phyloP scores from a whole-genome alignment of 2,888 invertebrate genomes.

The Sarcophaga caerulescens region DNA sequence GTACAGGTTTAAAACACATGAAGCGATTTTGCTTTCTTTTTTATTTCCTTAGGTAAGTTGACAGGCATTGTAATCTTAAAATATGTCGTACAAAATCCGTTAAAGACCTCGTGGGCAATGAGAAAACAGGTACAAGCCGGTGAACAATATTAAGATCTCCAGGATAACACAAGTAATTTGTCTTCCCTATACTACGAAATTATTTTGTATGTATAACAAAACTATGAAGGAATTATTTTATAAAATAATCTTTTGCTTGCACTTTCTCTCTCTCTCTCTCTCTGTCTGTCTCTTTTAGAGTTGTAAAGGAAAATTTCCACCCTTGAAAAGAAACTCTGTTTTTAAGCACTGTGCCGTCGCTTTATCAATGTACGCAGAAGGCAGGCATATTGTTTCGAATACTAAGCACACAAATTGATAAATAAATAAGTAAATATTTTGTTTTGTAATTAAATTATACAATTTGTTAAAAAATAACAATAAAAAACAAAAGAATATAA shows the following conservation, averaged over 20 bases:
- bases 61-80: too few relatives aligned
- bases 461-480: not conserved
- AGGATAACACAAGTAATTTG: too few relatives aligned
- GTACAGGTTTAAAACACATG: too few relatives aligned
- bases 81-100: too few relatives aligned
- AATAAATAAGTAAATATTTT: not conserved
- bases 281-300: not conserved
- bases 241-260: not conserved
- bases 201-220: too few relatives aligned
- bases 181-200: too few relatives aligned
- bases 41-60: too few relatives aligned
- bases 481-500: not conserved
- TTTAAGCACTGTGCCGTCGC: not conserved
- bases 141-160: too few relatives aligned
- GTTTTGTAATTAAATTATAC: constrained; percentile 34
- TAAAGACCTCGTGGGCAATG: too few relatives aligned
- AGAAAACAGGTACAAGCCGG: too few relatives aligned
- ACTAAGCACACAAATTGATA: not conserved
- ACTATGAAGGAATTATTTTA: too few relatives aligned
- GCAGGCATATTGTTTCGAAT: not conserved
- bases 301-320: not conserved
- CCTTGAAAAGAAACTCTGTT: constrained; percentile 18
- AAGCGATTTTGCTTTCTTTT: too few relatives aligned
- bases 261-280: constrained; percentile 16
- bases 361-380: not conserved